Base-by-base conservation (phyloP, 2,797 vertebrate species). In the Moxostoma hubbsi region DNA sequence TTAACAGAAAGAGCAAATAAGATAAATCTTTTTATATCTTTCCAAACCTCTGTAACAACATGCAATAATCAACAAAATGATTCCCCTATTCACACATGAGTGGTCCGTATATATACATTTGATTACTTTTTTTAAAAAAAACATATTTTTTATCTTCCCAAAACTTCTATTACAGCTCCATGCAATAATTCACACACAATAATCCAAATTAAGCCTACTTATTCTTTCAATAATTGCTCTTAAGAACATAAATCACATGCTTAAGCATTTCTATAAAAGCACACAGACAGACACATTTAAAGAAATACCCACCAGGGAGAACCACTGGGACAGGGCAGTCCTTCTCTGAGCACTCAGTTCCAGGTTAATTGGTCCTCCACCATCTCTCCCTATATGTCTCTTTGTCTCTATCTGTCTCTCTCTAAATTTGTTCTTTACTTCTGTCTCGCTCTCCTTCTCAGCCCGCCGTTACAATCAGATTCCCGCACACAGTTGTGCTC, bases 391-490 rank as follows among this genome's bases (percentile, higher is more conserved):
- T 73, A 15, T 55, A 45, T 74, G 8, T 74, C 47, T 77, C 36
- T 77, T 55, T 11, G 13, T 64, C 54, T n/a, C 77, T 74, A 4
- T 55, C 57, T 73, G 73, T 80, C 15, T 49, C 75, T 70, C 51
- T 72, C 51, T 57, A 47, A 63, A 36, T 12, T 63, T 63, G 61
- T 63, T 63, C 59, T 36, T 36, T 36, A 36, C 36, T 5, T 36
- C 36, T 36, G 45, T 69, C 79, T 81, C 74, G 85, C 70, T 85
- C 63, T 86, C 75, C 87, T 81, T 79, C 87, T 90, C 86, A 84
- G 86, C 81, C 89, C 88, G 85, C 36, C 86, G 88, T 89, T 89
- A 92, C 90, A 92, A 92, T 92, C 92, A 93, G 92, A 90, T 81
- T 84, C 84, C 84, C 81, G 79, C 81, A 92, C 88, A 88, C 91